Evolutionary conservation across 2,888 invertebrate genomes (phyloP), one percentile per base, ranked within the genome.

Genomic region (Phasia obesa): DNA sequence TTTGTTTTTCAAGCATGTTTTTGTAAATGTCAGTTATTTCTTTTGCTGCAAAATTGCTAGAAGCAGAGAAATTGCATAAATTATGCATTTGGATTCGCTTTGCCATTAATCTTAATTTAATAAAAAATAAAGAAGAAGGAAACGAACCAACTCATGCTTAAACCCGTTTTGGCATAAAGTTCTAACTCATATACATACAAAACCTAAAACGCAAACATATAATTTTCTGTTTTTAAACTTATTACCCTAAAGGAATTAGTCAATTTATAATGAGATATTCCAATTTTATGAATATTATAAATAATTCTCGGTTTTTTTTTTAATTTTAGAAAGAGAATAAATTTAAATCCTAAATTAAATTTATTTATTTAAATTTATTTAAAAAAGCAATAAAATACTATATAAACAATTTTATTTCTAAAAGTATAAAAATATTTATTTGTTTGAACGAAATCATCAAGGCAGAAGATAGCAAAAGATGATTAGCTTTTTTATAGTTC

Each of bases 61-160:
- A 73, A 64, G 74, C n/a, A 57, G 53, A 53, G 35, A 55, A 79
- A 76, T 73, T 76, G 15, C 64, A 81, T 79, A 67, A 81, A 81
- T 79, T 79, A 81, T 84, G 84, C 64, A 81, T 81, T 81, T 69
- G 19, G 59, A 55, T 81, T 76, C 64, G 42, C 42, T 51, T 69
- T 53, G 71, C 75, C 71, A 84, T 84, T 81, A 81, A 84, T 84
- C 69, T 79, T 84, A 84, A 84, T 82, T 82, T 82, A 79, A 84
- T 84, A 79, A 73, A 79, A 84, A 76, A 76, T 76, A 55, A 79
- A 64, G 15, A 44, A 73, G 19, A 35, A 73, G 71, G 65, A 73
- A 73, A 59, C 53, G 65, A 79, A 73, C 25, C 25, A 73, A 44
- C 59, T 79, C 79, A 44, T 67, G 71, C 77, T 62, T 55, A 67